Evolutionary conservation across 2,888 invertebrate species (phyloP).

Genomic region (Urechis unicinctus): DNA sequence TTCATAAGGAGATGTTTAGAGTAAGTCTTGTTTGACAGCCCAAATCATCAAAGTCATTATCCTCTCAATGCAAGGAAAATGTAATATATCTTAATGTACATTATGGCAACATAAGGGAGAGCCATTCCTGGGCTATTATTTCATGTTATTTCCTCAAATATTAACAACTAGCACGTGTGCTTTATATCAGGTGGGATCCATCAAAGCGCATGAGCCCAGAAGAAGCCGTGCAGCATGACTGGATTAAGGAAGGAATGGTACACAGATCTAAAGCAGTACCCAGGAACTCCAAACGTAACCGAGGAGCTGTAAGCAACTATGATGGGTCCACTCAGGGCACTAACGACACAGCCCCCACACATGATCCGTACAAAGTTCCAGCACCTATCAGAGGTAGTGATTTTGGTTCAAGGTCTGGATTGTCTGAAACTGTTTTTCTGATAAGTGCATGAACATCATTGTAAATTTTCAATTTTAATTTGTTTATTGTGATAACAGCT

Average conservation of each 20-base stretch:
- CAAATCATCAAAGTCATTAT: too few relatives aligned
- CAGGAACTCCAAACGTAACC: constrained; percentile 3
- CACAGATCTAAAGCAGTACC: constrained; percentile 6
- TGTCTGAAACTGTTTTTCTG: too few relatives aligned
- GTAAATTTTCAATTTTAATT: too few relatives aligned
- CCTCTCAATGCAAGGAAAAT: background rate
- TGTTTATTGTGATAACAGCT: too few relatives aligned
- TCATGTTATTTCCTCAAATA: constrained; percentile 18
- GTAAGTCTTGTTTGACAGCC: constrained; percentile 57
- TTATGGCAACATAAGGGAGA: background rate
- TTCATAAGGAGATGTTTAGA: constrained; percentile 85
- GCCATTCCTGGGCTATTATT: background rate
- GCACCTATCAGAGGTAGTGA: too few relatives aligned
- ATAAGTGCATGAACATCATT: too few relatives aligned
- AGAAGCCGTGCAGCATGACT: constrained; percentile 83
- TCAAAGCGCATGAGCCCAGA: constrained; percentile 84
- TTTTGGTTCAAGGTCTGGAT: too few relatives aligned
- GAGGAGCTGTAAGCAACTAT: background rate
- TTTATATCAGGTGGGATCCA: constrained; percentile 89
- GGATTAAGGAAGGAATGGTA: constrained; percentile 56
- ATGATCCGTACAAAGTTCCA: too few relatives aligned
- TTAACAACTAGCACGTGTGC: too few relatives aligned
- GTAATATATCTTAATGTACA: background rate
- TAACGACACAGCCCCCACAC: too few relatives aligned
- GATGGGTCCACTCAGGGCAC: too few relatives aligned